These are phyloP conservation scores for Glomeris marginata DNA, from an alignment of 2,888 invertebrate genomes.

Conservation along the genomic window DNA sequence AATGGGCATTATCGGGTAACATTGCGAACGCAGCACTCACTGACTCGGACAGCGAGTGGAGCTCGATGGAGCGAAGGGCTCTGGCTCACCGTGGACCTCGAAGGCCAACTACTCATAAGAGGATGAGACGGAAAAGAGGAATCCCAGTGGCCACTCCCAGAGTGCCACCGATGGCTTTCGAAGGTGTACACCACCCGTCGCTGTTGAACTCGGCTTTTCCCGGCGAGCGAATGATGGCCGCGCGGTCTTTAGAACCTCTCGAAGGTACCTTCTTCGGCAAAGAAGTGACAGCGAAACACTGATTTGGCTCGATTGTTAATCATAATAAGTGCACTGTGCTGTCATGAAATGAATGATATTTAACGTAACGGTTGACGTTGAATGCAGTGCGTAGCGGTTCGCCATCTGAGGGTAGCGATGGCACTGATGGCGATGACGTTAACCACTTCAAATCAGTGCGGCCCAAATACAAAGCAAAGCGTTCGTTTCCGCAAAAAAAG, in stretches of 20 bases:
- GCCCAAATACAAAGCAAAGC: conserved; percentile 29
- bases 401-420: conserved; percentile 34
- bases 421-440: conserved; percentile 30
- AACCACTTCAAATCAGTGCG: conserved; percentile 21
- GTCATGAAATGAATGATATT: not conserved
- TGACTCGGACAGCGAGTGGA: conserved; percentile 81
- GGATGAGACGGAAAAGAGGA: conserved; percentile 53
- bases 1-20: too few relatives aligned
- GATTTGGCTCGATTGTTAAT: too few relatives aligned
- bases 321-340: too few relatives aligned
- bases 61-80: conserved; percentile 45
- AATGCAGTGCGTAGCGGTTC: conserved; percentile 26
- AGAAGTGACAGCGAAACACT: too few relatives aligned
- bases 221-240: conserved; percentile 19
- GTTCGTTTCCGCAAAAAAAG: conserved; percentile 34
- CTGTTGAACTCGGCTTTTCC: conserved; percentile 5
- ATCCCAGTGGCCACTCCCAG: conserved; percentile 75
- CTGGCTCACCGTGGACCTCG: conserved; percentile 22
- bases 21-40: conserved; percentile 46
- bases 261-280: conserved; percentile 10
- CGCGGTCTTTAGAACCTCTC: conserved; percentile 21
- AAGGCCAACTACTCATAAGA: conserved; percentile 45
- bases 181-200: conserved; percentile 9
- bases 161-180: conserved; percentile 48
- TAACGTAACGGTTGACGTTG: conserved; percentile 4